These are phyloP conservation scores for Sycobia sp. DNA, from an alignment of 1,140 invertebrate species.

Conservation along the genomic window DNA sequence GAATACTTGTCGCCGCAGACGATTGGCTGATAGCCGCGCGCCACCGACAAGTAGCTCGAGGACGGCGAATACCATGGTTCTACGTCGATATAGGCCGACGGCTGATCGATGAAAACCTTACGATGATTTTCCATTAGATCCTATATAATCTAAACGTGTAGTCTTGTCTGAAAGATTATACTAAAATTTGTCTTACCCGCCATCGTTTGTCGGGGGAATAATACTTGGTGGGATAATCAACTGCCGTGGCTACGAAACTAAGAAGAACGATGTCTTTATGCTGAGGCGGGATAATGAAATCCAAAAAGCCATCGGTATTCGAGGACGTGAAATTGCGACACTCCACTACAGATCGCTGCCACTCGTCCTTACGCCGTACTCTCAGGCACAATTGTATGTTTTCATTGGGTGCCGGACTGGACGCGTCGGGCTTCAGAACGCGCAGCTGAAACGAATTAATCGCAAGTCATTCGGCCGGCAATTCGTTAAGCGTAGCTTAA, in stretches of 20 bases:
- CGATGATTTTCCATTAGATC: background rate
- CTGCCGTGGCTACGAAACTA: constrained; percentile 55
- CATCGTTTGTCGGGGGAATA: constrained; percentile 58
- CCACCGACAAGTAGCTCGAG: constrained; percentile 54
- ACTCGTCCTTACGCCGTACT: constrained; percentile 54
- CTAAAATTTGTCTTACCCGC: constrained; percentile 52
- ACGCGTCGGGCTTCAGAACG: constrained; percentile 51
- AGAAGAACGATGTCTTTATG: constrained; percentile 54
- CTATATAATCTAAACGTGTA: no score
- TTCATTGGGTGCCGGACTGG: constrained; percentile 51
- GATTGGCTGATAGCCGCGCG: constrained; percentile 52
- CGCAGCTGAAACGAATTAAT: constrained; percentile 48
- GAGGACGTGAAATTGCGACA: constrained; percentile 57
- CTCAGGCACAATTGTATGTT: constrained; percentile 56
- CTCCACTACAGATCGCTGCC: constrained; percentile 52
- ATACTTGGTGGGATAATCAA: constrained; percentile 59
- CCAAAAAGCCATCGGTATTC: constrained; percentile 51
- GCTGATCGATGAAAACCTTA: constrained; percentile 58
- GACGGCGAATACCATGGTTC: constrained; percentile 60
- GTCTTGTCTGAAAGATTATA: no score
- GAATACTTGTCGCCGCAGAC: constrained; percentile 56
- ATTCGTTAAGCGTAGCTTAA: background rate
- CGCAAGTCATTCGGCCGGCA: background rate
- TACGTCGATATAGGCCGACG: constrained; percentile 54
- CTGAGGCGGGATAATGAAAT: constrained; percentile 57